A percentile compares a stretch with the other conserved stretches of the same genome.
Evolutionary conservation across 2,113 vertebrate genomes (phyloP).

Genomic region (Colinus virginianus): DNA sequence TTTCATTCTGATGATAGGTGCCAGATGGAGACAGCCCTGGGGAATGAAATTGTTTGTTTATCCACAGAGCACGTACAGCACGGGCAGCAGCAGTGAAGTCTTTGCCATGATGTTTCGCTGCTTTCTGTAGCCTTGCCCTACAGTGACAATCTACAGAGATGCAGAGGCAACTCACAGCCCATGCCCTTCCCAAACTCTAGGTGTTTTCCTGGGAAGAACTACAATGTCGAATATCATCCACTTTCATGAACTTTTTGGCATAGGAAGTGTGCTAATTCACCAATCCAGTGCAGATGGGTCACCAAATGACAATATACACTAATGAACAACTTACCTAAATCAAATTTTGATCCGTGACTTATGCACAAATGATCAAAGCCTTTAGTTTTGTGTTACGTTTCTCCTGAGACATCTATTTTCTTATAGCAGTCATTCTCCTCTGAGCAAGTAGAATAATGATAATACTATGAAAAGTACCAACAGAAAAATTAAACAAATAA

Average conservation of each 20-base stretch:
- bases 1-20: conserved; percentile 64
- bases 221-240: not conserved
- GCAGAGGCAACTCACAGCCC: not conserved
- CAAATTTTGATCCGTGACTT: conserved; percentile 72
- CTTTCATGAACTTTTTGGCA: not conserved
- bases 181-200: not conserved
- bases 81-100: conserved; percentile 47
- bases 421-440: conserved; percentile 59
- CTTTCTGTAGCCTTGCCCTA: conserved; percentile 11
- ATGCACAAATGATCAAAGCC: conserved; percentile 48
- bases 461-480: conserved; percentile 1
- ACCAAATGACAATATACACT: conserved; percentile 60
- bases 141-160: not conserved
- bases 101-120: conserved; percentile 43
- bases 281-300: conserved; percentile 58
- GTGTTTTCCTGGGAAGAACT: not conserved
- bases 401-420: conserved; percentile 39
- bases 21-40: conserved; percentile 74
- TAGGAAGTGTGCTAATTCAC: not conserved
- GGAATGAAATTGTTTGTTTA: conserved; percentile 74
- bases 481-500: not conserved
- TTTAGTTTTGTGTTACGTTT: conserved; percentile 64
- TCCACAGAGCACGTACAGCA: conserved; percentile 59
- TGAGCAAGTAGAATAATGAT: conserved; percentile 10
- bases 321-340: conserved; percentile 71